phyloP scores from a whole-genome alignment of 2,888 invertebrate species.

The Clepsis dumicolana region DNA sequence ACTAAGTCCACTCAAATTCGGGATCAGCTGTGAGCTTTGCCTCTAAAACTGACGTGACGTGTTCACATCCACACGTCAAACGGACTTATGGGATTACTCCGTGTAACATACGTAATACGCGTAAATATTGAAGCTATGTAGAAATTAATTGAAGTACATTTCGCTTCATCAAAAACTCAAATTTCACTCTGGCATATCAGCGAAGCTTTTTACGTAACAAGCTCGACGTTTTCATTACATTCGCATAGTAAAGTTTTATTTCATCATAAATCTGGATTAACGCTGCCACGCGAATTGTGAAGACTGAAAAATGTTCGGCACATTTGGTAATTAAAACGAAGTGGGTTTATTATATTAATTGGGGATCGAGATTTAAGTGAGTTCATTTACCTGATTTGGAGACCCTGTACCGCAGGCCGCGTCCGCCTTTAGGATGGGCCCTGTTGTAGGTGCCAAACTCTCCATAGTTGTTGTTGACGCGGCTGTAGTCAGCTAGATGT shows the following conservation, averaged over 20 bases:
- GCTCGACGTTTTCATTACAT: slow-evolving; percentile 16
- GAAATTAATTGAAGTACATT: slow-evolving; percentile 4
- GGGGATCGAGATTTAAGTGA: slow-evolving; percentile 27
- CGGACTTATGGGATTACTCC: slow-evolving; percentile 14
- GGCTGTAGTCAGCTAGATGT: slow-evolving; percentile 83
- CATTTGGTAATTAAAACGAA: slow-evolving; percentile 14
- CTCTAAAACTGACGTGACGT: slow-evolving; percentile 18
- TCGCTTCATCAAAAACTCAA: slow-evolving; percentile 4
- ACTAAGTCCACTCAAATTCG: slow-evolving; percentile 14
- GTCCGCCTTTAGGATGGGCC: slow-evolving; percentile 77
- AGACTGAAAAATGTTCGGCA: neutral
- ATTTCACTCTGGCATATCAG: neutral
- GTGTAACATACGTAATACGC: slow-evolving; percentile 10
- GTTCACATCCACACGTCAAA: slow-evolving; percentile 21
- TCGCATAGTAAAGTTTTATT: slow-evolving; percentile 17
- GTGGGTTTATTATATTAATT: too few species aligned
- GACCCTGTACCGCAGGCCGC: slow-evolving; percentile 78
- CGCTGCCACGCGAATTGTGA: neutral
- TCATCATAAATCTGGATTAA: slow-evolving; percentile 21
- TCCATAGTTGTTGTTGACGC: slow-evolving; percentile 86
- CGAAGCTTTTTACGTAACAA: slow-evolving; percentile 1
- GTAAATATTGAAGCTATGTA: neutral
- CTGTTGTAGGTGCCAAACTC: slow-evolving; percentile 79
- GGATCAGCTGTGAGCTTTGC: slow-evolving; percentile 19
- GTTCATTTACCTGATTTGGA: slow-evolving; percentile 77